Conservation (phyloP, 2,888 invertebrate genomes). For the Scaptomyza polygonia region DNA sequence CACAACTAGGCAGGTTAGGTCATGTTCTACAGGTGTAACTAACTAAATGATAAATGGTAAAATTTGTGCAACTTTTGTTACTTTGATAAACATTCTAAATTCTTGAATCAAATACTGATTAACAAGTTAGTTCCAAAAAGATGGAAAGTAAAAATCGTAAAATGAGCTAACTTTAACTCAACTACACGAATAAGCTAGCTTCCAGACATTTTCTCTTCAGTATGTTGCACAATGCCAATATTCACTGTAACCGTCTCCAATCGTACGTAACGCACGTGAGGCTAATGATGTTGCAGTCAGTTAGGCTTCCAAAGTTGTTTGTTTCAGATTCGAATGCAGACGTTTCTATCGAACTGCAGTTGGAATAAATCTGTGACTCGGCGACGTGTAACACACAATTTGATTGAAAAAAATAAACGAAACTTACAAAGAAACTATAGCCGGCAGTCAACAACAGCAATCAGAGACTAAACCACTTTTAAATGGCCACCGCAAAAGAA, state of each 20-base stretch:
- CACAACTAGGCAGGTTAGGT: conserved; percentile 17
- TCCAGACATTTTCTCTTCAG: neutral
- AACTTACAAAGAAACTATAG: conserved; percentile 4
- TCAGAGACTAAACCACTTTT: conserved; percentile 27
- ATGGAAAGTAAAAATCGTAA: too few relatives aligned
- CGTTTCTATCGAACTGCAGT: neutral
- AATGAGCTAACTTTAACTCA: too few relatives aligned
- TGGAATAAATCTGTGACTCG: conserved; percentile 28
- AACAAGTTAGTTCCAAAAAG: too few relatives aligned
- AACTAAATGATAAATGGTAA: neutral
- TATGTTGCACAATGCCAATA: neutral
- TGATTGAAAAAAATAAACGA: conserved; percentile 51
- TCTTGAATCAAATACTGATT: too few relatives aligned
- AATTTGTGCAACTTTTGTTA: too few relatives aligned
- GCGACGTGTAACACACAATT: conserved; percentile 46
- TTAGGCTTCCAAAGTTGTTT: conserved; percentile 12
- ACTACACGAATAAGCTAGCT: neutral
- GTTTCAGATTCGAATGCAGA: conserved; percentile 14
- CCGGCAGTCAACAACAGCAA: neutral
- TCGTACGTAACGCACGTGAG: conserved; percentile 54
- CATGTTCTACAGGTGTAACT: conserved; percentile 14
- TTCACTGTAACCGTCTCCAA: conserved; percentile 30
- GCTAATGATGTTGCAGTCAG: conserved; percentile 65
- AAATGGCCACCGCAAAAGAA: conserved; percentile 39
- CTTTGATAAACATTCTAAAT: too few relatives aligned